These are phyloP conservation scores for Sus cebifrons DNA, from an alignment of 2,797 vertebrate species.

Conservation along the genomic window DNA sequence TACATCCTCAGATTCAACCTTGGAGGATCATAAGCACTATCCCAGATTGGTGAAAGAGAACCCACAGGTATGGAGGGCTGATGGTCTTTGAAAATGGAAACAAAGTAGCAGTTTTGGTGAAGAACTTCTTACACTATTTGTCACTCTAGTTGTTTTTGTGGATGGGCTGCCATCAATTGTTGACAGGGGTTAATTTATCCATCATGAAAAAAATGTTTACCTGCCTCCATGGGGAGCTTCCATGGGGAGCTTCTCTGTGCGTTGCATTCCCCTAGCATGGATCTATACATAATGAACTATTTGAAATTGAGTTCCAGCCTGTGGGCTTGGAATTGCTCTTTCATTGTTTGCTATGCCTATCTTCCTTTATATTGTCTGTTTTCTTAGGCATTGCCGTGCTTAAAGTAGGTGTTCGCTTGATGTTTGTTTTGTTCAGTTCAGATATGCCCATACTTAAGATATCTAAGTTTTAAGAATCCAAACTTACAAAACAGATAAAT, in stretches of 20 bases:
- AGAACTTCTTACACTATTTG: not conserved
- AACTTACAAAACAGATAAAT: constrained; percentile 58
- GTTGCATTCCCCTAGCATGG: not conserved
- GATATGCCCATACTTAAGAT: constrained; percentile 58
- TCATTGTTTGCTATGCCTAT: constrained; percentile 33
- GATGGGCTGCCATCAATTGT: not conserved
- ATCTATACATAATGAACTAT: not conserved
- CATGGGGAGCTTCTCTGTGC: not conserved
- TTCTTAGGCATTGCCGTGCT: constrained; percentile 33
- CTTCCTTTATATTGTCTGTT: constrained; percentile 57
- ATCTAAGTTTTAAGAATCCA: constrained; percentile 57
- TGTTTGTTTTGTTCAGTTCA: constrained; percentile 62
- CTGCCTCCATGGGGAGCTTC: not conserved
- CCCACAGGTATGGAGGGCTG: not conserved
- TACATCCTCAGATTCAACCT: not conserved
- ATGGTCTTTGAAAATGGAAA: not conserved
- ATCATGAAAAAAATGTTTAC: not conserved
- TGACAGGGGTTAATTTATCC: constrained; percentile 20
- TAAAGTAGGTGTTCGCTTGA: constrained; percentile 41
- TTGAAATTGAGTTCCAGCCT: constrained; percentile 18
- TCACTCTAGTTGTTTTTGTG: constrained; percentile 1
- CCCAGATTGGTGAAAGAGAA: not conserved
- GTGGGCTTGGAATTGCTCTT: constrained; percentile 39
- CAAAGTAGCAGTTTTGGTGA: not conserved
- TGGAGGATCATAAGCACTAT: too few relatives aligned